Base-by-base conservation (phyloP, 2,797 vertebrate species). In the Megaceryle alcyon region DNA sequence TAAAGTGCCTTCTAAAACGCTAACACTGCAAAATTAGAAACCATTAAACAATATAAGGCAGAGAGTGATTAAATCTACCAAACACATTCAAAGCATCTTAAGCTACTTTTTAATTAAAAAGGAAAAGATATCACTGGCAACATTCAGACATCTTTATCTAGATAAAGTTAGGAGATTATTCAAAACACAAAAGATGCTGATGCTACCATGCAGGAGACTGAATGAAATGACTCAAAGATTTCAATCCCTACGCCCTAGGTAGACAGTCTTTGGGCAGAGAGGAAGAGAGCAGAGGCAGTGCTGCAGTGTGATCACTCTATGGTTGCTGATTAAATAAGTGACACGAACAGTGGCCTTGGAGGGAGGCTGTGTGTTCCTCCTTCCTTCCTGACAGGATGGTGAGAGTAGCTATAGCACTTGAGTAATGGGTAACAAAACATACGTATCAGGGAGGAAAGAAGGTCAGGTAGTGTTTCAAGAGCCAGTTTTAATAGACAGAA, bases 61-160 rank as follows among this genome's bases (percentile, higher is more conserved):
- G 97, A 96, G 92, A 97, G 96, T 97, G 97, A 98, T 98, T 98
- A 98, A 97, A 98, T 97, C 97, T 97, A 98, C 97, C 88, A 97
- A 97, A 98, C 86, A 97, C 90, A 97, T 96, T 96, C 92, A 97
- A 97, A 97, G 95, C 95, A 96, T 97, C 97, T 98, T 98, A 98
- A 98, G 97, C 95, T 97, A 97, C 97, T 98, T 98, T 98, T 98
- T 98, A 98, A 98, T 98, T 98, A 98, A 98, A 98, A 98, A 97
- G 96, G 92, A 97, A 97, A 96, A 96, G 93, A 98, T 98, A 98
- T 97, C 97, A 97, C 90, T 96, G 96, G 95, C 95, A 98, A 97
- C 97, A 95, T 96, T 97, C 97, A 97, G 96, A 97, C 95, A 95
- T 96, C 94, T 97, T 97, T 93, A 97, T 91, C 94, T 94, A 95